A percentile compares a stretch with the other conserved stretches of the same genome.
Conservation (phyloP, 2,113 vertebrate species). For the Gallinago undulata region DNA sequence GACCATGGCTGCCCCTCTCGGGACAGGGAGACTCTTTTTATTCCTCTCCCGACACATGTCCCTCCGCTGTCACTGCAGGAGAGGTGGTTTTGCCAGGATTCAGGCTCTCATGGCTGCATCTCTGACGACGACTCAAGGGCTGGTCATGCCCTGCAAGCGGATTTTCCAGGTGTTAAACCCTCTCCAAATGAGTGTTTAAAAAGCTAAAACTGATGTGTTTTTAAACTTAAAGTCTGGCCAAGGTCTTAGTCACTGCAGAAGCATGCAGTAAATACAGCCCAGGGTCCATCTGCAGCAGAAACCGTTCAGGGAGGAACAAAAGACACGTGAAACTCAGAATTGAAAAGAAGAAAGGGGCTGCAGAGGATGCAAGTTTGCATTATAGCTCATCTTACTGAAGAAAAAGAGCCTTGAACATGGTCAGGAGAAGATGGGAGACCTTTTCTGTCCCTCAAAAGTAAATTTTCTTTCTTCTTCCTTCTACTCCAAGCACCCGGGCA, state of each 20-base stretch:
- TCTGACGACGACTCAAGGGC: background rate
- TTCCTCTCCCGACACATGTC: background rate
- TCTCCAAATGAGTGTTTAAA: background rate
- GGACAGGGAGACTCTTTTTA: background rate
- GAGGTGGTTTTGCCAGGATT: background rate
- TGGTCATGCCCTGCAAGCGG: background rate
- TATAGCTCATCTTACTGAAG: background rate
- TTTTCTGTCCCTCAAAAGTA: background rate
- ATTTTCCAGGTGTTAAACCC: constrained; percentile 1
- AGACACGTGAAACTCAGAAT: background rate
- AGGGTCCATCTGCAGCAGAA: background rate
- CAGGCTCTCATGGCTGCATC: background rate
- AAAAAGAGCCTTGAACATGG: background rate
- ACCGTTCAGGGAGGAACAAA: background rate
- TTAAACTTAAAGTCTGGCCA: background rate
- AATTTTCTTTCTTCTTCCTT: background rate
- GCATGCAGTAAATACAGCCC: background rate
- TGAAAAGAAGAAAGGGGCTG: background rate
- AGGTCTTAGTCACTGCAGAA: background rate
- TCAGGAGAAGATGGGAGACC: background rate
- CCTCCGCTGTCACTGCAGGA: background rate
- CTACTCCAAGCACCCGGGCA: background rate
- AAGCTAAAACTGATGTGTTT: background rate
- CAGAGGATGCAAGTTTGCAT: background rate
- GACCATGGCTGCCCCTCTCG: background rate